Conservation (phyloP, 2,888 invertebrate genomes). For the Microplitis deprimator region DNA sequence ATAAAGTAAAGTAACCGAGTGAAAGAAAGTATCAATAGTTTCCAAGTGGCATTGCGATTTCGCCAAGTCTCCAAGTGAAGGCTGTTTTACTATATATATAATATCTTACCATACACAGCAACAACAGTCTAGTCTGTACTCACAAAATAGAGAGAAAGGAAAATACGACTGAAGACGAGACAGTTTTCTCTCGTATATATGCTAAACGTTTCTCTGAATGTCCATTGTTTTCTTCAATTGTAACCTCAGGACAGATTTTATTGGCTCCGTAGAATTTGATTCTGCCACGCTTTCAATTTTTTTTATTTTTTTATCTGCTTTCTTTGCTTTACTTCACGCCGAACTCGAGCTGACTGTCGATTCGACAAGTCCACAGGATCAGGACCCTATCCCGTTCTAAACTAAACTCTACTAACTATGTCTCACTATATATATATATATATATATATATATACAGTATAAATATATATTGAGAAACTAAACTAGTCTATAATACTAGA, state of each 20-base stretch:
- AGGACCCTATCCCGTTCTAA: slow-evolving; percentile 8
- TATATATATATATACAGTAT: too few species aligned
- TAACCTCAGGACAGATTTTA: slow-evolving; percentile 62
- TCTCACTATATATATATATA: too few species aligned
- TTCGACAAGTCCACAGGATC: slow-evolving; percentile 36
- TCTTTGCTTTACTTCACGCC: slow-evolving; percentile 26
- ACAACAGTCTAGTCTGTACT: neutral
- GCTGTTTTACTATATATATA: slow-evolving; percentile 8
- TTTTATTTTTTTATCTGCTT: slow-evolving; percentile 19
- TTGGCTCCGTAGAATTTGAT: slow-evolving; percentile 54
- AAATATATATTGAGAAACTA: slow-evolving; percentile 16
- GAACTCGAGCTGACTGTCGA: slow-evolving; percentile 34
- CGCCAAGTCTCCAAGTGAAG: slow-evolving; percentile 31
- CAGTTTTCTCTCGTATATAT: slow-evolving; percentile 67
- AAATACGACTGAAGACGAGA: slow-evolving; percentile 47
- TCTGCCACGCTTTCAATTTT: slow-evolving; percentile 38
- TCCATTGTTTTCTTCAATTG: slow-evolving; percentile 57
- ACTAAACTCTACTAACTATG: neutral
- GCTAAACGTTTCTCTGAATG: slow-evolving; percentile 60
- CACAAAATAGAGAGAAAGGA: slow-evolving; percentile 24
- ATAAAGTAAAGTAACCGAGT: neutral
- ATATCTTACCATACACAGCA: slow-evolving; percentile 8
- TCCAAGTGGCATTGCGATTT: slow-evolving; percentile 40
- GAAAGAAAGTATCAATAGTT: slow-evolving; percentile 39
- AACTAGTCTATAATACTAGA: neutral